These are phyloP conservation scores for Henricia sp. DNA, from an alignment of 53 echinoderm and acorn worm species.

Conservation along the genomic window DNA sequence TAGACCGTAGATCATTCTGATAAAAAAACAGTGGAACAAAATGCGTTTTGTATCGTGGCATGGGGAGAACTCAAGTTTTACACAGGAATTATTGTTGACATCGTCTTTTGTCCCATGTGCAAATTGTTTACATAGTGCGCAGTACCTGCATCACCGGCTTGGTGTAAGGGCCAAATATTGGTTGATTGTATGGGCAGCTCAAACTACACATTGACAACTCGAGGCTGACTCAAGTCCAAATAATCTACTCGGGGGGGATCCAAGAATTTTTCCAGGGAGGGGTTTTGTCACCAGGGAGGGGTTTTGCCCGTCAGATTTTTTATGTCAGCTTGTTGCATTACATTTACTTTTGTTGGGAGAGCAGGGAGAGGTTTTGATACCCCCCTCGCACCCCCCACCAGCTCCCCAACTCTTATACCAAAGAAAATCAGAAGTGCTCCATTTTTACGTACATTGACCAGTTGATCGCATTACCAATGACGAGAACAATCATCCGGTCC, in stretches of 20 bases:
- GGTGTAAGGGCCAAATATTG: neutral
- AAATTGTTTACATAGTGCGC: neutral
- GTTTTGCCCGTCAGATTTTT: too few relatives aligned
- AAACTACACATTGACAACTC: too few relatives aligned
- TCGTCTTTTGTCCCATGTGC: neutral
- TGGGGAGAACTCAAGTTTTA: neutral
- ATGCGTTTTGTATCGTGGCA: neutral
- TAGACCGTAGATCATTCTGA: slow-evolving; percentile 81
- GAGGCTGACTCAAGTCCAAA: too few relatives aligned
- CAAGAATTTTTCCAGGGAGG: too few relatives aligned
- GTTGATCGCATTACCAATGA: slow-evolving; percentile 78
- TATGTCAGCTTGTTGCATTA: neutral
- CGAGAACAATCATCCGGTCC: slow-evolving; percentile 78
- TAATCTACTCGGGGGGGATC: too few relatives aligned
- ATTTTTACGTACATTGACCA: slow-evolving; percentile 85
- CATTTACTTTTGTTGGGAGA: neutral
- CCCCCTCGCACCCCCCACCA: too few relatives aligned
- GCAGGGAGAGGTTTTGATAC: neutral
- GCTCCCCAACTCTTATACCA: too few relatives aligned
- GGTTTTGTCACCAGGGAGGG: too few relatives aligned
- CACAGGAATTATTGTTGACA: neutral
- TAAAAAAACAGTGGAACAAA: slow-evolving; percentile 8
- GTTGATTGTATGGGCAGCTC: neutral
- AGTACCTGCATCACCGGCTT: neutral
- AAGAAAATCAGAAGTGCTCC: neutral